Evolutionary conservation across 2,113 vertebrate genomes (phyloP).

Genomic region (Eptesicus fuscus): DNA sequence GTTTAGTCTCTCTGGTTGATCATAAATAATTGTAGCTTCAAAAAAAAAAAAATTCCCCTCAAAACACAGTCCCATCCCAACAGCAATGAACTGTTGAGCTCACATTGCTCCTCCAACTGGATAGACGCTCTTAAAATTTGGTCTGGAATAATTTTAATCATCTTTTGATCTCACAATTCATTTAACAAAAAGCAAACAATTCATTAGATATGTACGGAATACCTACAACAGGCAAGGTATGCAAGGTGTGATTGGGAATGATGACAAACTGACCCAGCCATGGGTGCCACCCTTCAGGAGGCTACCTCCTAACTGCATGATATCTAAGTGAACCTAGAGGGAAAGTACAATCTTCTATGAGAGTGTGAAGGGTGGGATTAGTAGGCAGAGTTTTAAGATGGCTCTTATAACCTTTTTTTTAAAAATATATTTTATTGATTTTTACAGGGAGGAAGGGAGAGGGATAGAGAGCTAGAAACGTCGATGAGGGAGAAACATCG

Average conservation of each 20-base stretch:
- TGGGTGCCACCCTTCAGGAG: background rate
- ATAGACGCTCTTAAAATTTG: background rate
- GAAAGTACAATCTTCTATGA: background rate
- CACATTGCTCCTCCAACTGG: background rate
- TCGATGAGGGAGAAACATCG: too few relatives aligned
- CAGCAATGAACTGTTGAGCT: background rate
- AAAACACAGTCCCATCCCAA: background rate
- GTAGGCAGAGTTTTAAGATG: background rate
- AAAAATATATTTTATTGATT: too few relatives aligned
- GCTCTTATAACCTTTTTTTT: background rate
- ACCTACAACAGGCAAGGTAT: background rate
- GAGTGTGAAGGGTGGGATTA: background rate
- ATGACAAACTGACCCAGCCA: background rate
- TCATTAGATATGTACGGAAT: background rate
- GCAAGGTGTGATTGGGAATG: background rate
- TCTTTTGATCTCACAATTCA: slow-evolving; percentile 11
- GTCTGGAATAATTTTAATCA: background rate
- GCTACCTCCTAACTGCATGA: background rate
- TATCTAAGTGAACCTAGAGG: background rate
- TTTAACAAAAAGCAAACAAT: background rate
- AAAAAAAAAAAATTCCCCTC: background rate
- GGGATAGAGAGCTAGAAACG: too few relatives aligned
- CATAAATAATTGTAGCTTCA: slow-evolving; percentile 51
- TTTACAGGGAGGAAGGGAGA: too few relatives aligned
- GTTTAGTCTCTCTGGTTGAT: slow-evolving; percentile 47